Evolutionary conservation across 2,888 invertebrate species (phyloP), one percentile per base, ranked within the genome.

Genomic region (Eristalinus sepulchralis): DNA sequence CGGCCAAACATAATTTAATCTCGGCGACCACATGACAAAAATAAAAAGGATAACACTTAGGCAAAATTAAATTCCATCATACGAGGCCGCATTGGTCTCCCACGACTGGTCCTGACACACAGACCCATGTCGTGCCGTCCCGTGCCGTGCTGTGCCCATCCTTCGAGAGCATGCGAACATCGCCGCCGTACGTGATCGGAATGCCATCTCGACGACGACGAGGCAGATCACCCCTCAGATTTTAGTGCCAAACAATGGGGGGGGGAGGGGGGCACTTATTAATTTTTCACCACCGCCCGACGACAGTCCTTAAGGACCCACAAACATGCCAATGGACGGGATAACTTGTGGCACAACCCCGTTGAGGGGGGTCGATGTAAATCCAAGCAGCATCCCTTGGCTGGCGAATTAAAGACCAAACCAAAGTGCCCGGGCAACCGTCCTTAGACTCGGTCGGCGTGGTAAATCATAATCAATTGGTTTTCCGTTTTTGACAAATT

Each of bases 21-120:
- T 67, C 57, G 17, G 71, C 63, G n/a, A 57, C 84, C 71, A 76
- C 76, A 68, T 63, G 72, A 77, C 66, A 62, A 53, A 73, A 72
- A 60, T 73, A 80, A 80, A 80, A 73, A 73, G 80, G 80, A 84
- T 84, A 81, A 68, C 67, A 84, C 84, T 80, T 84, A 63, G 76
- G 76, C 63, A 84, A 81, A 81, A 77, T 81, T 63, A 59, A 77
- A 77, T 84, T 76, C 62, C 39, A n/a, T 62, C 73, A 71, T 72
- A 72, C 47, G n/a, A 9, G 36, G 36, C 63, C 17, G 66, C 71
- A 72, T 67, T 76, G 84, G 72, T 72, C 53, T 55, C 27, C 55
- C 53, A 60, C 33, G 36, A 20, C 27, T 60, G 55, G 34, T 34
- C 57, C 39, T 68, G 66, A 36, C 63, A 34, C 60, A 70, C 4